These are phyloP conservation scores for Orgyia antiqua DNA, from an alignment of 2,888 invertebrate species.

Conservation along the genomic window DNA sequence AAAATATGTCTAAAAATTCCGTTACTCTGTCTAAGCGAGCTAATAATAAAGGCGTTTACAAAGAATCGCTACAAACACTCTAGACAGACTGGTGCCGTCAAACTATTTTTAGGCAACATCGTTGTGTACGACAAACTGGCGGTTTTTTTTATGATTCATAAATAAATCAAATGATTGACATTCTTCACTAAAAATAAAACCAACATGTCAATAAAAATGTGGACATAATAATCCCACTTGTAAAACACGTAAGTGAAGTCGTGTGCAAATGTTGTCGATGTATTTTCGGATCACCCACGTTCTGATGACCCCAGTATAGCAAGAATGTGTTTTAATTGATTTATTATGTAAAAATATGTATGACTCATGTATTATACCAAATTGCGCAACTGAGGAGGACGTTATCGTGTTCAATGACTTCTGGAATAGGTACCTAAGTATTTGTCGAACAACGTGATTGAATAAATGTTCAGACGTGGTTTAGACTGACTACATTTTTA, in stretches of 20 bases:
- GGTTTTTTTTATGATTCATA: conserved; percentile 1
- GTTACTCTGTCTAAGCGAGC: too few relatives aligned
- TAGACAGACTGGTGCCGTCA: conserved; percentile 5
- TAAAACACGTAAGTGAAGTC: conserved; percentile 8
- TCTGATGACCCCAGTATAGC: conserved; percentile 4
- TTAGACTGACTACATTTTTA: too few relatives aligned
- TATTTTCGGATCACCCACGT: conserved; percentile 18
- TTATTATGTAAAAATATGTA: conserved; percentile 5
- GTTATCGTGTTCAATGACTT: too few relatives aligned
- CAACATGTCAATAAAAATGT: conserved; percentile 6
- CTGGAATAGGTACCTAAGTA: too few relatives aligned
- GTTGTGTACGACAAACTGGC: conserved; percentile 1
- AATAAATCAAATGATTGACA: conserved; percentile 8
- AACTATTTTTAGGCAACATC: conserved; percentile 1
- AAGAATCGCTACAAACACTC: too few relatives aligned
- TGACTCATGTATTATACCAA: conserved; percentile 18
- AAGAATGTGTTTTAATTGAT: conserved; percentile 24
- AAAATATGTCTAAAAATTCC: too few relatives aligned
- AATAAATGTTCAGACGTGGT: too few relatives aligned
- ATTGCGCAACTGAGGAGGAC: too few relatives aligned
- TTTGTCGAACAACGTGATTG: too few relatives aligned
- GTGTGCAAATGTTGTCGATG: conserved; percentile 19
- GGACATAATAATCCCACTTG: conserved; percentile 8
- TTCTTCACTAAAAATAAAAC: conserved; percentile 7
- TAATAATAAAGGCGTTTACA: too few relatives aligned